Evolutionary conservation across 2,113 vertebrate species (phyloP).

Genomic region (Genyomyrus donnyi): DNA sequence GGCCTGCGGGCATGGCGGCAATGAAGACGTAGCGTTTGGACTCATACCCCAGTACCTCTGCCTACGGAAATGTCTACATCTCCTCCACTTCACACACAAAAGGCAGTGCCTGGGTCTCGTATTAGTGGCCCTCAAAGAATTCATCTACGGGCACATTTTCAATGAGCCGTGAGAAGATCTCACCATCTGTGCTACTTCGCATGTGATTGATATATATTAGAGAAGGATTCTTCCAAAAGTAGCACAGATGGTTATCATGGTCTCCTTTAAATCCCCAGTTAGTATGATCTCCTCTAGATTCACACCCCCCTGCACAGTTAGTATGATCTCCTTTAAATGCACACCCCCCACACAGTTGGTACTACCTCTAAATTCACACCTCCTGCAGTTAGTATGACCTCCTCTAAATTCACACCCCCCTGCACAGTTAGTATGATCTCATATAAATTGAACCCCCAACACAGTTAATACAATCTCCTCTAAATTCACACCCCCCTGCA

Average conservation of each 20-base stretch:
- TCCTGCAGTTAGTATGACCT: not conserved
- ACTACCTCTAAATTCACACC: not conserved
- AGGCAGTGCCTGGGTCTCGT: constrained; percentile 37
- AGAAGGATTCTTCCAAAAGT: not conserved
- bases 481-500: not conserved
- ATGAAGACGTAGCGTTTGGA: not conserved
- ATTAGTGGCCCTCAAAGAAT: constrained; percentile 13
- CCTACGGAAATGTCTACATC: not conserved
- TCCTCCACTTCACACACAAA: constrained; percentile 29
- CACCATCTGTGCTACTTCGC: not conserved
- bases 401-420: not conserved
- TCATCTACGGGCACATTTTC: not conserved
- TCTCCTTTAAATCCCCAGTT: not conserved
- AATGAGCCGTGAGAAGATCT: not conserved
- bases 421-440: not conserved
- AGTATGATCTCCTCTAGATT: not conserved
- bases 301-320: not conserved
- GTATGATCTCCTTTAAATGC: not conserved
- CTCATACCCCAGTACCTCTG: not conserved
- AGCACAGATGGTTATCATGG: not conserved
- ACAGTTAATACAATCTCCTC: not conserved
- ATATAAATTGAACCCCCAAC: not conserved
- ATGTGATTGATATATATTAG: not conserved
- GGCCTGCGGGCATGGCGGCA: not conserved
- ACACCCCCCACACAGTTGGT: not conserved